Evolutionary conservation across 2,113 vertebrate species (phyloP), one percentile per base, ranked within the genome.

Genomic region (Triplophysa dalaica): DNA sequence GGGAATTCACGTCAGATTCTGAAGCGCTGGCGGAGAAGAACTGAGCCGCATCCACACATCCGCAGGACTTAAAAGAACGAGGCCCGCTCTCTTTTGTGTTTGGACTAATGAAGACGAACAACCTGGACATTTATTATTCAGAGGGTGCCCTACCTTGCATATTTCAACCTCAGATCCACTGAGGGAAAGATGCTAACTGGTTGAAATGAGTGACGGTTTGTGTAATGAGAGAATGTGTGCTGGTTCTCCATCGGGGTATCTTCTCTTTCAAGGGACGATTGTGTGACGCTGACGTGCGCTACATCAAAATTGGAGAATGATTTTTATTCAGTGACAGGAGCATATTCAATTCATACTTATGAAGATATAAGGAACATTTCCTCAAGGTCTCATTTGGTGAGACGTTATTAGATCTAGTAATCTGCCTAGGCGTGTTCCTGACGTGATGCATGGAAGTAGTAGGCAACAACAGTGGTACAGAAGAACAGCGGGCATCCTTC

Each of bases 1-100:
- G 83, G 82, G 81, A 90, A 89, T 90, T 56, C 22, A 72, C 70
- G 60, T 75, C 87, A 82, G 74, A 82, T 62, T 75, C 24, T 75
- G 41, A 62, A 83, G 75, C 45, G 67, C 69, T 80, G 63, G 41
- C 45, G 73, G 78, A 78, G 70, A 74, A 80, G 54, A 76, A 64
- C 81, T 22, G 80, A 63, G 52, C 65, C 61, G 52, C 72, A 64
- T 43, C 70, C 75, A 68, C 45, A 50, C 33, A 79, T 74, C 5
- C 70, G 70, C 70, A 43, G 77, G 41, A 72, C 66, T 75, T 43
- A 82, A 77, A 66, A 80, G 69, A 48, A 67, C 12, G 22, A 76
- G 54, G 62, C 50, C 43, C 56, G 60, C 29, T 54, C 54, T 66
- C 60, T 19, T 60, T 50, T 38, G 68, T 83, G 67, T 79, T 79